These are phyloP conservation scores for Branchipolynoe longqiensis DNA, from an alignment of 2,888 invertebrate genomes.

Conservation along the genomic window DNA sequence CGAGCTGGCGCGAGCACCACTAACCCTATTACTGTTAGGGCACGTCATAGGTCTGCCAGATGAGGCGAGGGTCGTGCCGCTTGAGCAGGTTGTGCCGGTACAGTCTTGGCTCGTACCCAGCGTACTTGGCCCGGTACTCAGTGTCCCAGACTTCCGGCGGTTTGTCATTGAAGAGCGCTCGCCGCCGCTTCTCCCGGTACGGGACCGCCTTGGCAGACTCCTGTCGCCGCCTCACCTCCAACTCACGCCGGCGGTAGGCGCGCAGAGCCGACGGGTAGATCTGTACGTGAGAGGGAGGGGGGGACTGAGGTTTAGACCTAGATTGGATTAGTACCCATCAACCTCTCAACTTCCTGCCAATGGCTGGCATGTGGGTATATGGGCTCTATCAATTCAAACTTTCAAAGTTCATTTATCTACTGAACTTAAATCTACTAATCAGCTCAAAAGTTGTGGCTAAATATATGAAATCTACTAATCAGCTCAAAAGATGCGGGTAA, in stretches of 20 bases:
- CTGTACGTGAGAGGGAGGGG: neutral
- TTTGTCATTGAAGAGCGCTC: constrained; percentile 24
- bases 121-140: neutral
- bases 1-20: too few species aligned
- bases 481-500: neutral
- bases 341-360: too few species aligned
- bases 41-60: constrained; percentile 20
- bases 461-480: neutral
- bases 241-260: neutral
- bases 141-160: neutral
- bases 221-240: constrained; percentile 11
- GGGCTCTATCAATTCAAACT: too few species aligned
- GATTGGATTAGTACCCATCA: neutral
- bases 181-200: neutral
- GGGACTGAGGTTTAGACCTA: neutral
- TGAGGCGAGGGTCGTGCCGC: neutral
- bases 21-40: too few species aligned
- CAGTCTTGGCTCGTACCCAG: neutral
- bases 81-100: neutral
- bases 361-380: too few species aligned
- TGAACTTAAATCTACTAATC: too few species aligned
- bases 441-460: too few species aligned
- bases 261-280: constrained; percentile 24
- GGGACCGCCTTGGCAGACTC: neutral
- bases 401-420: too few species aligned